phyloP scores from a whole-genome alignment of 2,113 vertebrate species.

The Ailuropoda melanoleuca region DNA sequence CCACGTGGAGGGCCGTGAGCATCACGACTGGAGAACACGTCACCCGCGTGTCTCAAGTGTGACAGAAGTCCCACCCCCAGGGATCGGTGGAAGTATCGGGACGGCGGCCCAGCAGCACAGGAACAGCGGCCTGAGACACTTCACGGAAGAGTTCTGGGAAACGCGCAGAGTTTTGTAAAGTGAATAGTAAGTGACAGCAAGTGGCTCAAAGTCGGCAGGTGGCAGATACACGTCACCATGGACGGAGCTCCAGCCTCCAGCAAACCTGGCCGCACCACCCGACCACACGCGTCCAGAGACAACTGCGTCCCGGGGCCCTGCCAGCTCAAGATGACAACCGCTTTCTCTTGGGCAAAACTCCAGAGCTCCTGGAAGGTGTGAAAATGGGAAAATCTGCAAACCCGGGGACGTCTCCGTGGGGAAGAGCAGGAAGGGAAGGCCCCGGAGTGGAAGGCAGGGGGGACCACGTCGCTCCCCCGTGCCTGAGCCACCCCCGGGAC shows the following conservation, averaged over 20 bases:
- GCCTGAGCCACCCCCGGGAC: neutral
- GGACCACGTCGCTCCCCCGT: neutral
- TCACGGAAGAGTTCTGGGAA: neutral
- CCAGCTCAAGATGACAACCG: neutral
- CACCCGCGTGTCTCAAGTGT: neutral
- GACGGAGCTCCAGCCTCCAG: neutral
- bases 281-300: neutral
- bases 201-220: neutral
- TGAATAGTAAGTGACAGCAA: neutral
- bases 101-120: neutral
- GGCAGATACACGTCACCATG: neutral
- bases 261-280: neutral
- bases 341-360: neutral
- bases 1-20: neutral
- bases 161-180: fast-evolving
- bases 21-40: neutral
- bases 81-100: neutral
- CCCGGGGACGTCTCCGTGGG: neutral
- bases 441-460: fast-evolving
- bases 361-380: neutral
- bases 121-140: fast-evolving
- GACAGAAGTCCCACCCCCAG: neutral
- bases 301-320: neutral
- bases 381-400: too few relatives aligned
- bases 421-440: fast-evolving